Evolutionary conservation across 2,888 invertebrate species (phyloP).

Genomic region (Teleiodes luculella): DNA sequence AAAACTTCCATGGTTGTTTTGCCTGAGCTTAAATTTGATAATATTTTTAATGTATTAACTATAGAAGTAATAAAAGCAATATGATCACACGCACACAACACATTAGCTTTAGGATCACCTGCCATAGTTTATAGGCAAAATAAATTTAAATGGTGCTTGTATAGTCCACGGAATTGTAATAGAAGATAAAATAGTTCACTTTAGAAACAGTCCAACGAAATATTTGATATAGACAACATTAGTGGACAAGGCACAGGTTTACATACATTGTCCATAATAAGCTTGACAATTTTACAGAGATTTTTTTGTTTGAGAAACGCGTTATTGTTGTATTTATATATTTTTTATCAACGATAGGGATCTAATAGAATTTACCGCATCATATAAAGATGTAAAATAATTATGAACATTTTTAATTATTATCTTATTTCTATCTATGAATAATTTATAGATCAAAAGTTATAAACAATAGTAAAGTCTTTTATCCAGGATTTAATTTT

Average conservation of each 20-base stretch:
- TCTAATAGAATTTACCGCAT: too few species aligned
- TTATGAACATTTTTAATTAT: too few species aligned
- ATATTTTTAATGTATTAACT: conserved; percentile 37
- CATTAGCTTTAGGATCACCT: conserved; percentile 13
- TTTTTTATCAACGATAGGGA: too few species aligned
- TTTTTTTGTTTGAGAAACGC: background rate
- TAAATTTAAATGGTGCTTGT: conserved; percentile 31
- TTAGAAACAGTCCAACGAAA: conserved; percentile 2
- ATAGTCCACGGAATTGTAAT: conserved; percentile 11
- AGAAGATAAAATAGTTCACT: background rate
- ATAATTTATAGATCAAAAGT: too few species aligned
- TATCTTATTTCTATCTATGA: too few species aligned
- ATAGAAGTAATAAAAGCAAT: conserved; percentile 33
- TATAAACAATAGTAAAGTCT: too few species aligned
- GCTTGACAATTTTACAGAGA: background rate
- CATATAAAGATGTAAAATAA: too few species aligned
- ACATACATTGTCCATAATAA: background rate
- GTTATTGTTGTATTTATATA: too few species aligned
- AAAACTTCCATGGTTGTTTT: conserved; percentile 56
- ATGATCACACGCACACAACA: conserved; percentile 38
- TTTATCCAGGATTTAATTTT: too few species aligned
- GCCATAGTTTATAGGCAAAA: conserved; percentile 24
- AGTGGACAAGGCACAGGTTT: background rate
- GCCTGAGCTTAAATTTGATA: conserved; percentile 67
- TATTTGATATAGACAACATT: background rate